Conservation (phyloP, 1,140 invertebrate species). For the Drosophila prosaltans region DNA sequence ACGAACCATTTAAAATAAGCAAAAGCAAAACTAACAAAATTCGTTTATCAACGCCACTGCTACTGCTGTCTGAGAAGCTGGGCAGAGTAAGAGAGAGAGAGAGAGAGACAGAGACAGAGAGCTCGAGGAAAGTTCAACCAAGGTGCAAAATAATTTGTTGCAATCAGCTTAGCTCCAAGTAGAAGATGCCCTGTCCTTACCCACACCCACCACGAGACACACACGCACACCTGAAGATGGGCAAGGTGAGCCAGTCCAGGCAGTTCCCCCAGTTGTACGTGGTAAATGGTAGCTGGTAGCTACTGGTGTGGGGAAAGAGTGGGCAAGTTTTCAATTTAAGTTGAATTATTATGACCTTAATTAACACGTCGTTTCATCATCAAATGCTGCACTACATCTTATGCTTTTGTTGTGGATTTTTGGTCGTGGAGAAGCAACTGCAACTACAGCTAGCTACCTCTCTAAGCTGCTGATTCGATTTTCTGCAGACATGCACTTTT, state of each 20-base stretch:
- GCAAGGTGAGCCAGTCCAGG: conserved; percentile 6
- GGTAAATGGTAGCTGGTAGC: not conserved
- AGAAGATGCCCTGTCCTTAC: conserved; percentile 23
- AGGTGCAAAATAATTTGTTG: conserved; percentile 81
- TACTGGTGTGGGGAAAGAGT: conserved; percentile 28
- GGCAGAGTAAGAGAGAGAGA: conserved; percentile 53
- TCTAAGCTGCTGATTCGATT: conserved; percentile 76
- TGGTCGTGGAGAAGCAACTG: conserved; percentile 59
- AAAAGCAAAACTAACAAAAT: conserved; percentile 78
- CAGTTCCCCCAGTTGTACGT: no score
- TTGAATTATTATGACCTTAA: conserved; percentile 82
- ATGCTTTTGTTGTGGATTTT: conserved; percentile 79
- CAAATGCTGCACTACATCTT: conserved; percentile 78
- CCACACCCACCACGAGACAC: not conserved
- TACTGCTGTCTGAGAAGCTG: conserved; percentile 48
- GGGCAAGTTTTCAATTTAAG: conserved; percentile 80
- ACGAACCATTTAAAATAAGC: conserved; percentile 73
- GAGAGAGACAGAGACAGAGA: conserved; percentile 59
- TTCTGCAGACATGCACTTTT: conserved; percentile 81
- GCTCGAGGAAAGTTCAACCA: conserved; percentile 76
- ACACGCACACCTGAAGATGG: conserved; percentile 12
- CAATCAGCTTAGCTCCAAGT: conserved; percentile 76
- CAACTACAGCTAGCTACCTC: conserved; percentile 30
- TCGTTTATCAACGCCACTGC: conserved; percentile 78
- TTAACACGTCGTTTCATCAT: conserved; percentile 81